Evolutionary conservation across 2,113 vertebrate genomes (phyloP).

Genomic region (Eupsittula cactorum): DNA sequence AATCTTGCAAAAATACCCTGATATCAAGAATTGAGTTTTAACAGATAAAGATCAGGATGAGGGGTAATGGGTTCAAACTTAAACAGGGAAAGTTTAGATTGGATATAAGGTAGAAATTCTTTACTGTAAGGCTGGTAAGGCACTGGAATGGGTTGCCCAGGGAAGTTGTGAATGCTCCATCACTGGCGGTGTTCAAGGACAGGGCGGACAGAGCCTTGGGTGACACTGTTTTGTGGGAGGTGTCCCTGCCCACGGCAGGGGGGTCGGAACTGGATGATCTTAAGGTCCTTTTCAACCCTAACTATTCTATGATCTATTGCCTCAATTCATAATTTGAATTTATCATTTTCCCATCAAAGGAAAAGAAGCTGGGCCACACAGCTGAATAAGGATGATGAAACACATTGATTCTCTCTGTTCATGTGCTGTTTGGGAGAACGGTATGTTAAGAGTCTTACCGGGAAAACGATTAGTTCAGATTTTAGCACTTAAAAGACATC

Average conservation of each 20-base stretch:
- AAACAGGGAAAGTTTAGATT: no score
- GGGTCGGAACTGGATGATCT: no score
- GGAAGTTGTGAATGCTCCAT: no score
- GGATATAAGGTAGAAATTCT: no score
- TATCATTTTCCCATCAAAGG: background rate
- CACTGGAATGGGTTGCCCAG: no score
- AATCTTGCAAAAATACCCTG: background rate
- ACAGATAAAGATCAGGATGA: background rate
- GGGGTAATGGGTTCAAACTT: no score
- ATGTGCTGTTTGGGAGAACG: background rate
- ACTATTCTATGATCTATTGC: background rate
- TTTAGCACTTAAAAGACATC: background rate
- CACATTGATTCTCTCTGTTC: background rate
- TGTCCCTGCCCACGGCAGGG: no score
- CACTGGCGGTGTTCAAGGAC: no score
- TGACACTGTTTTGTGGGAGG: no score
- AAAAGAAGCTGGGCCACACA: background rate
- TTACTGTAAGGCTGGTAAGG: no score
- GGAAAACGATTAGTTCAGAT: background rate
- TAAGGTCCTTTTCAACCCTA: no score
- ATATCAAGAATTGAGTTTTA: background rate
- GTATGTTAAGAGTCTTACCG: background rate
- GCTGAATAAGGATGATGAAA: background rate
- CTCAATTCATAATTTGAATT: background rate
- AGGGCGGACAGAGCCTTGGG: no score